Base-by-base conservation (phyloP, 2,113 vertebrate species). In the Tor tambroides region DNA sequence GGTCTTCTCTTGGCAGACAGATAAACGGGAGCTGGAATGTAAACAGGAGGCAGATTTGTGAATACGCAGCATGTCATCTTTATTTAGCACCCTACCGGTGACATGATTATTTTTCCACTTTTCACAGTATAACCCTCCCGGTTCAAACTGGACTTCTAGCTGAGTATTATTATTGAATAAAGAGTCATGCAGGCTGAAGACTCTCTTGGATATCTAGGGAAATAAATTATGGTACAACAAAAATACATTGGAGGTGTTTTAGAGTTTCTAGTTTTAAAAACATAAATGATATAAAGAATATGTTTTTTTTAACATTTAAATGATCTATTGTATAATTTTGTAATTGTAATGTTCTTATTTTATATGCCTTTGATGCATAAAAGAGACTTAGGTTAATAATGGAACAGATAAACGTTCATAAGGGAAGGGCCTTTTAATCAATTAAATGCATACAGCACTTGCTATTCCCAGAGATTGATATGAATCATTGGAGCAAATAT, bases 51-150 rank as follows among this genome's bases (percentile, higher is more conserved):
- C 69, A 65, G 54, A 76, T 83, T 75, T 26, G 85, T 87, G 85
- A 82, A 87, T 67, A 51, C 32, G 11, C 72, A 87, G 71, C 54
- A 14, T 84, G 83, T 84, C 83, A 59, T 74, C 83, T 84, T 80
- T 74, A 28, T 82, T 21, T 75, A 49, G 28, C 86, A 26, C 69
- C n/a, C 32, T 30, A 32, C 85, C 14, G 43, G 32, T 59, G 30
- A 84, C 69, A 41, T 84, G 69, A 84, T 84, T 84, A 74, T 84
- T 84, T 74, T 72, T 69, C 67, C 67, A 49, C 23, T 26, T 74
- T 28, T 41, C 67, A 56, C 30, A 28, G 4, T 32, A 59, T 54
- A 54, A 41, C 19, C 28, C 6, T 84, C 14, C 49, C 28, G 67
- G 69, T 19, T 74, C 19, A 26, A 3, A 38, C 82, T 74, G 49